A percentile compares a stretch with the other conserved stretches of the same genome.
Conservation (phyloP, 2,888 invertebrate species). For the Cheiracanthium punctorium region DNA sequence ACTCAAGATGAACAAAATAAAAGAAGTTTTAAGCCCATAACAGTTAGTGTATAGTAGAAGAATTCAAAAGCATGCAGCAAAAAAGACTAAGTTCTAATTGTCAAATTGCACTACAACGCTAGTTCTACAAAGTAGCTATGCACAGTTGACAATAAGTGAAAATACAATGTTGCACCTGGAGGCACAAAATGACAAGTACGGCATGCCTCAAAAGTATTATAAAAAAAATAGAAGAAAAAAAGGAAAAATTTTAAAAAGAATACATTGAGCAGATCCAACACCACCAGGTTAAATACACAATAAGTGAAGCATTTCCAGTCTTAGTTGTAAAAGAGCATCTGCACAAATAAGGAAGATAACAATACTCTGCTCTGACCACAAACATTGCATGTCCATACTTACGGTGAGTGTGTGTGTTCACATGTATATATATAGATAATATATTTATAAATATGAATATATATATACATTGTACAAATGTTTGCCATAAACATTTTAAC, state of each 20-base stretch:
- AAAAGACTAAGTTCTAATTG: slow-evolving; percentile 32
- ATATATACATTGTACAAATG: slow-evolving; percentile 36
- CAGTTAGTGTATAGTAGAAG: slow-evolving; percentile 20
- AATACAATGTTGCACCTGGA: slow-evolving; percentile 38
- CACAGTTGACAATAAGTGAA: slow-evolving; percentile 51
- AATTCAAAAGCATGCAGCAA: slow-evolving; percentile 41
- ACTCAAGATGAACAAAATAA: neutral
- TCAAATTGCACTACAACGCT: slow-evolving; percentile 44
- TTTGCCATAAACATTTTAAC: slow-evolving; percentile 27
- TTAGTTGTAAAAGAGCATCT: neutral
- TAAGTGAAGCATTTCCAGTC: neutral
- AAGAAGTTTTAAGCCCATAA: slow-evolving; percentile 33
- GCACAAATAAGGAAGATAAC: neutral
- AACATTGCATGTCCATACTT: slow-evolving; percentile 5
- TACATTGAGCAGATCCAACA: slow-evolving; percentile 55
- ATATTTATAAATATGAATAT: slow-evolving; percentile 4
- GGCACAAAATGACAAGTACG: slow-evolving; percentile 36
- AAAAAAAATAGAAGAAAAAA: slow-evolving; percentile 35
- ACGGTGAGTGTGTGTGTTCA: neutral
- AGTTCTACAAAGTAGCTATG: slow-evolving; percentile 47
- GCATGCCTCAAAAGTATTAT: slow-evolving; percentile 26
- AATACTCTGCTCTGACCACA: neutral
- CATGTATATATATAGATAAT: slow-evolving; percentile 11
- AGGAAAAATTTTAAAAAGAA: slow-evolving; percentile 22
- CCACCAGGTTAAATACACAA: slow-evolving; percentile 15